phyloP scores from a whole-genome alignment of 2,797 vertebrate genomes.

The Stomatorhinus walkeri region DNA sequence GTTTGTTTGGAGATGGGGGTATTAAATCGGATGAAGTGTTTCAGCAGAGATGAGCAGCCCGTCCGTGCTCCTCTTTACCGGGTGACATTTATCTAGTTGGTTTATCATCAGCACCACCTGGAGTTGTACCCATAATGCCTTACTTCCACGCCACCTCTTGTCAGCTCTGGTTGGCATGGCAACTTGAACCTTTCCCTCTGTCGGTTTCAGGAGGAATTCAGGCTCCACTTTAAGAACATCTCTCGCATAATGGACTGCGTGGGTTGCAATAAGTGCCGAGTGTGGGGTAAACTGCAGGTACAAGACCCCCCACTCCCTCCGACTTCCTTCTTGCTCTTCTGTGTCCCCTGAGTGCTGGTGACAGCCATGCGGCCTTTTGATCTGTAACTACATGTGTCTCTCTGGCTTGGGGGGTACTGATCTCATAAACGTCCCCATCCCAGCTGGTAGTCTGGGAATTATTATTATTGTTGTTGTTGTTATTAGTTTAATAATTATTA shows the following conservation, averaged over 20 bases:
- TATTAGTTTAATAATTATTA: no score
- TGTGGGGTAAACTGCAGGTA: slow-evolving; percentile 96
- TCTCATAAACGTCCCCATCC: background rate
- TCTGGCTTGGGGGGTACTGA: background rate
- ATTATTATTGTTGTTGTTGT: no score
- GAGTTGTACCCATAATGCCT: background rate
- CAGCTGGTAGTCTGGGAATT: background rate
- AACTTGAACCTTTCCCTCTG: background rate
- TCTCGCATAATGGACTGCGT: slow-evolving; percentile 97
- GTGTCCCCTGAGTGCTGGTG: background rate
- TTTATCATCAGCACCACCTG: background rate
- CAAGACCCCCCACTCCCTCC: background rate
- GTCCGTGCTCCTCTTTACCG: background rate
- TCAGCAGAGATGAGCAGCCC: background rate
- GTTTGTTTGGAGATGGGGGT: background rate
- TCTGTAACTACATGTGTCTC: background rate
- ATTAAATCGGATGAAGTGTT: background rate
- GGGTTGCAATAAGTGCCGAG: slow-evolving; percentile 90
- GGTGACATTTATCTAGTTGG: background rate
- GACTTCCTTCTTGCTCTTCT: background rate
- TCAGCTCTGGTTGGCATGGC: background rate
- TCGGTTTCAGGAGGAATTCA: slow-evolving; percentile 78
- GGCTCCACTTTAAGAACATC: slow-evolving; percentile 95
- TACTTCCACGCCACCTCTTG: background rate
- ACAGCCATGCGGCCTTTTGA: background rate